Percentiles rank a stretch among this genome's conserved stretches.
These are phyloP conservation scores for Hipposideros larvatus DNA, from an alignment of 2,797 vertebrate species.

Conservation along the genomic window DNA sequence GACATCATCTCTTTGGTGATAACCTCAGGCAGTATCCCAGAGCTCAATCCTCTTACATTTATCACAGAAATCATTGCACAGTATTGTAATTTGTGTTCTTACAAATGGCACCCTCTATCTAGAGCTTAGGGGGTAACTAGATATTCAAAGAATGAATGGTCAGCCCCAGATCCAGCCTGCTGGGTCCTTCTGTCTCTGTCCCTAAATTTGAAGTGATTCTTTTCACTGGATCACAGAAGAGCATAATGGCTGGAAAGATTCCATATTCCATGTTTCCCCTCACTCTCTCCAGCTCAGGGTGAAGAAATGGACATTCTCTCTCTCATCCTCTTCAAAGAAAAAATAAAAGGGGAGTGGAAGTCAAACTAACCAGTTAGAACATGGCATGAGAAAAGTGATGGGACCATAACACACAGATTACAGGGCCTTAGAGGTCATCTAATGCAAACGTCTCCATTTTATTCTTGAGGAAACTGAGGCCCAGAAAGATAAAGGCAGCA, in stretches of 20 bases:
- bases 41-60: not conserved
- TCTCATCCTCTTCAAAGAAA: not conserved
- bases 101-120: not conserved
- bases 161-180: not conserved
- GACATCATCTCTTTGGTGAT: not conserved
- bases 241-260: not conserved
- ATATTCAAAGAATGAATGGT: not conserved
- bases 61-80: not conserved
- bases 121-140: not conserved
- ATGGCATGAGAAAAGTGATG: not conserved
- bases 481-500: not conserved
- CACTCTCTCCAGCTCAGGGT: not conserved
- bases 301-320: not conserved
- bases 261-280: not conserved
- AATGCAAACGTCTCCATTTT: not conserved
- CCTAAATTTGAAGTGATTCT: not conserved
- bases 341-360: not conserved
- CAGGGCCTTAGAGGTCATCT: not conserved
- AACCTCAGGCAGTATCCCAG: not conserved
- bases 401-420: fast-evolving
- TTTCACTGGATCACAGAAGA: not conserved
- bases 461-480: not conserved
- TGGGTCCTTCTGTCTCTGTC: not conserved
- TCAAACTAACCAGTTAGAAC: not conserved
- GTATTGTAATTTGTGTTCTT: not conserved